These are phyloP conservation scores for Plebejus anna DNA, from an alignment of 2,888 invertebrate genomes.

Conservation along the genomic window DNA sequence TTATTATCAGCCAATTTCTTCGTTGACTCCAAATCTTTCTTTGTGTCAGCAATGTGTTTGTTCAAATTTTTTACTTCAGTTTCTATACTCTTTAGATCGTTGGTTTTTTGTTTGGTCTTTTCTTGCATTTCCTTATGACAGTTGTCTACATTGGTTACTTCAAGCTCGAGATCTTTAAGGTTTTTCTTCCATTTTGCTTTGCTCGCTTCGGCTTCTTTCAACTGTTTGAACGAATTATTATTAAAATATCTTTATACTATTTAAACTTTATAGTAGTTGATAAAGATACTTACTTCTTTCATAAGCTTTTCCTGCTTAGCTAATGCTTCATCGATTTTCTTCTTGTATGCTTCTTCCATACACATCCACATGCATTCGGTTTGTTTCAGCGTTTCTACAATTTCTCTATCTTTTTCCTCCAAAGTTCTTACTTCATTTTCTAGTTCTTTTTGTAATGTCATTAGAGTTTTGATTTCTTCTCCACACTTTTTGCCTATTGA, in stretches of 20 bases:
- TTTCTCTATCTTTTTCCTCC: conserved; percentile 80
- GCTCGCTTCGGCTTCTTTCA: conserved; percentile 54
- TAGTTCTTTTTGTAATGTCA: conserved; percentile 73
- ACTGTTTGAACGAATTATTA: conserved; percentile 44
- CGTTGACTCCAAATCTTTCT: conserved; percentile 46
- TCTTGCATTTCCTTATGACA: conserved; percentile 52
- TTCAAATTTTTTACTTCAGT: conserved; percentile 52
- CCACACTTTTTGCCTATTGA: conserved; percentile 57
- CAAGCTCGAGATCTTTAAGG: conserved; percentile 58
- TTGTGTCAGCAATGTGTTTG: conserved; percentile 50
- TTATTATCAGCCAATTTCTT: conserved; percentile 46
- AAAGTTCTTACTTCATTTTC: conserved; percentile 76
- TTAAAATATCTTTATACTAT: not conserved
- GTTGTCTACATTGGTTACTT: conserved; percentile 51
- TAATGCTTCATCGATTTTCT: conserved; percentile 54
- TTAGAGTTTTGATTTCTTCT: conserved; percentile 70
- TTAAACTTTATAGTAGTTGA: not conserved
- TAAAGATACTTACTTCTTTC: conserved; percentile 47
- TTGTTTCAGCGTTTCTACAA: conserved; percentile 72
- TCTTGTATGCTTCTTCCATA: conserved; percentile 73
- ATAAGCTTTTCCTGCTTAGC: conserved; percentile 52
- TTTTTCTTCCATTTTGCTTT: conserved; percentile 60
- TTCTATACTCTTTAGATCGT: conserved; percentile 54
- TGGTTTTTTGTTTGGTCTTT: conserved; percentile 54
- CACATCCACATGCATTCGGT: conserved; percentile 79